Evolutionary conservation across 2,888 invertebrate genomes (phyloP).

Genomic region (Apamea monoglypha): DNA sequence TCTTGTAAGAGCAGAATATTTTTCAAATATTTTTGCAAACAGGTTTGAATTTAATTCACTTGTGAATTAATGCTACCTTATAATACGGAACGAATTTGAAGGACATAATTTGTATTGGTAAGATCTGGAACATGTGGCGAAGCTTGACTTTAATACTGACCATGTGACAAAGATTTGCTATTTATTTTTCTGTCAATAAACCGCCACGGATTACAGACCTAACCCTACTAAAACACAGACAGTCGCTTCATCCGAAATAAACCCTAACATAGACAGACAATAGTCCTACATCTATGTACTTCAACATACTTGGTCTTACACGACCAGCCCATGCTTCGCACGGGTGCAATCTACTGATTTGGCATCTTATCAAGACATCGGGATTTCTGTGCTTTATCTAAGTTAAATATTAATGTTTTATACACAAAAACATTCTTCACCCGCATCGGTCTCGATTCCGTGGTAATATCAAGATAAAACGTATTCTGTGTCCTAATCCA

Average conservation of each 20-base stretch:
- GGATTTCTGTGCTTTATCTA: not conserved
- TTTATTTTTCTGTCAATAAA: slow-evolving; percentile 8
- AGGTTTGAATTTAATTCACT: not conserved
- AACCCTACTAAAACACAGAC: slow-evolving; percentile 23
- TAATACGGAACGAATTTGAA: not conserved
- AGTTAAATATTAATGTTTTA: not conserved
- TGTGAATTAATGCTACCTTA: not conserved
- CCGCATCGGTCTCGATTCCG: too few species aligned
- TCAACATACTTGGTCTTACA: not conserved
- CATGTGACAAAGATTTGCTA: not conserved
- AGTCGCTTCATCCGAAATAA: slow-evolving; percentile 15
- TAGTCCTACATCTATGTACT: not conserved
- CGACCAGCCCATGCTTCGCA: not conserved
- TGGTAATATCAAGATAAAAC: too few species aligned
- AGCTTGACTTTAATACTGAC: not conserved
- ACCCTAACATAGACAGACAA: not conserved
- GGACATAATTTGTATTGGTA: not conserved
- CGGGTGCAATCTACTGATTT: not conserved
- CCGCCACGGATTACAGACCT: not conserved
- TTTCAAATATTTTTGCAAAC: not conserved
- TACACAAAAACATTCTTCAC: not conserved
- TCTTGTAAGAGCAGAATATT: not conserved
- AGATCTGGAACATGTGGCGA: not conserved
- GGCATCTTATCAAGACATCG: too few species aligned
- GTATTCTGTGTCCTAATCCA: too few species aligned